phyloP scores from a whole-genome alignment of 2,113 vertebrate genomes.

The Genyomyrus donnyi region DNA sequence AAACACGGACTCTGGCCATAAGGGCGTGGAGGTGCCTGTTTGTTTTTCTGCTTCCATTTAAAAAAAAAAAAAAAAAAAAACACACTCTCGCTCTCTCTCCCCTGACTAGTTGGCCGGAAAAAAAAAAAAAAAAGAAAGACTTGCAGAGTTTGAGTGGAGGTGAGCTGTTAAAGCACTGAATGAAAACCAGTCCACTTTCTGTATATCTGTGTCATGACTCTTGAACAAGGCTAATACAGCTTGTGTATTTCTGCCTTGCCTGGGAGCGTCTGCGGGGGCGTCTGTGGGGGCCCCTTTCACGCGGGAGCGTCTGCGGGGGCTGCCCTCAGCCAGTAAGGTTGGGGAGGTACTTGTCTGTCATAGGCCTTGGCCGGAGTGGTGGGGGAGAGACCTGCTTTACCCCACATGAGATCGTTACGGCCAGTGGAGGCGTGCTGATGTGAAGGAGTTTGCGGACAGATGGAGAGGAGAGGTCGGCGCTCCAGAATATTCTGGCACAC shows the following conservation, averaged over 20 bases:
- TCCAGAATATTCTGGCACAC: background rate
- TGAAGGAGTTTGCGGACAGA: background rate
- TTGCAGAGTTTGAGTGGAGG: background rate
- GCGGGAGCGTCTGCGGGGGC: background rate
- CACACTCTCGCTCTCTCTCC: background rate
- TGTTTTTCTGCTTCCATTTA: background rate
- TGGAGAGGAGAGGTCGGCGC: background rate
- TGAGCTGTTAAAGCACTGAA: background rate
- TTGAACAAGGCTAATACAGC: background rate
- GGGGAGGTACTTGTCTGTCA: background rate
- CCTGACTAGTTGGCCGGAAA: background rate
- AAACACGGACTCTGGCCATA: background rate
- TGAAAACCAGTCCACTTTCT: background rate
- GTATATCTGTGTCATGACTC: background rate
- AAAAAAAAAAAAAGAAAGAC: background rate
- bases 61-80: too few species aligned
- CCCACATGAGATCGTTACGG: background rate
- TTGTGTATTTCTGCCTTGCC: background rate
- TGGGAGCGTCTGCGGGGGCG: background rate
- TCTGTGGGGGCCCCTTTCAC: background rate
- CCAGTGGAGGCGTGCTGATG: background rate
- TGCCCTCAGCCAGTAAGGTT: background rate
- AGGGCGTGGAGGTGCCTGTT: background rate
- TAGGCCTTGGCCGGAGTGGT: background rate
- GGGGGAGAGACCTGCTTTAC: background rate